Percentiles rank a stretch among this genome's conserved stretches.
These are phyloP conservation scores for Antennarius striatus DNA, from an alignment of 2,113 vertebrate species.

Conservation along the genomic window DNA sequence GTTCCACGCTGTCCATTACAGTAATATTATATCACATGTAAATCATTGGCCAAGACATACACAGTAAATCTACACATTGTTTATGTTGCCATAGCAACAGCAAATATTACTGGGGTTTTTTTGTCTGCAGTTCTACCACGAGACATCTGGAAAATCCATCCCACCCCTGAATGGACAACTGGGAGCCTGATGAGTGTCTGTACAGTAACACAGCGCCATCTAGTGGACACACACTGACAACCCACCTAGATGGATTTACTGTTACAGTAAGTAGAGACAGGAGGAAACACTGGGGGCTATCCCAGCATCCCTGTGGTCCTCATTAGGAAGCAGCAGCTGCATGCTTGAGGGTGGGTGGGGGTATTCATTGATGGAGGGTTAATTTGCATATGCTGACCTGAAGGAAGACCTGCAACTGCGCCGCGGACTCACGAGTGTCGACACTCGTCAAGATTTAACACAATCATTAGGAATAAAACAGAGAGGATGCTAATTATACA, in stretches of 20 bases:
- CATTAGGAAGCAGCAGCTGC: constrained; percentile 47
- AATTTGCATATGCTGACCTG: constrained; percentile 5
- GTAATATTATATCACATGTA: too few species aligned
- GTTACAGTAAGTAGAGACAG: too few species aligned
- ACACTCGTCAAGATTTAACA: constrained; percentile 20
- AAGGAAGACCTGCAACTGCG: too few species aligned
- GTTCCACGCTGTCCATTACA: not conserved
- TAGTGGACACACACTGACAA: constrained; percentile 36
- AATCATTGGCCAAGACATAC: too few species aligned
- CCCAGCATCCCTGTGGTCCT: constrained; percentile 9
- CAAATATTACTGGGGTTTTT: too few species aligned
- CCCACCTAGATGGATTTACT: not conserved
- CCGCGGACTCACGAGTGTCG: too few species aligned
- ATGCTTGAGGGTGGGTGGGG: not conserved
- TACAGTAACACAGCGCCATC: constrained; percentile 34
- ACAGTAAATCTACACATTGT: too few species aligned
- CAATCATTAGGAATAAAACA: not conserved
- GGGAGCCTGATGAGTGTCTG: not conserved
- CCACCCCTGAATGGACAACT: not conserved
- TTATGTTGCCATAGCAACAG: too few species aligned
- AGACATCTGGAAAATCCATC: constrained; percentile 16
- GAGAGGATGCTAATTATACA: too few species aligned
- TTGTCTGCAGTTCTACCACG: too few species aligned
- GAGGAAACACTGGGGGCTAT: too few species aligned
- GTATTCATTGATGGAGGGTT: constrained; percentile 12